phyloP scores from a whole-genome alignment of 2,113 vertebrate genomes.

The Ceuthmochares aereus region DNA sequence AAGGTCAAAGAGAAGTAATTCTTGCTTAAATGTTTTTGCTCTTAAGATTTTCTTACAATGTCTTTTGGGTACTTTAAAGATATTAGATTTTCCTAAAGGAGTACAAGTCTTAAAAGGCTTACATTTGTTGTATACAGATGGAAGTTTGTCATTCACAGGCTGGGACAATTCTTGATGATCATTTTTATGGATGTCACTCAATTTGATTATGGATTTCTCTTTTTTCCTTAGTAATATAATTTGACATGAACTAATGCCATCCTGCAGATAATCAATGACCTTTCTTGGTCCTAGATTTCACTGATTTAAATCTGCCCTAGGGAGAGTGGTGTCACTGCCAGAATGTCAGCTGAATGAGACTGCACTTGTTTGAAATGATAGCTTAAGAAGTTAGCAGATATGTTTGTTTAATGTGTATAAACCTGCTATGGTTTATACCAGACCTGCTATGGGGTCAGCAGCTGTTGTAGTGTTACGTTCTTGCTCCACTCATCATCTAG shows the following conservation, averaged over 20 bases:
- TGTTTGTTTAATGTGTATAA: neutral
- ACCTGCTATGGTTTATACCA: neutral
- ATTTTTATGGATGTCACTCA: neutral
- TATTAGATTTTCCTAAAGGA: neutral
- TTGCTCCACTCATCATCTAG: neutral
- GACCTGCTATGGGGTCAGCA: neutral
- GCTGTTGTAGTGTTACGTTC: accelerated
- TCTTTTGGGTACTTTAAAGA: neutral
- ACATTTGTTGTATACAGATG: neutral
- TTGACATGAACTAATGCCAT: neutral
- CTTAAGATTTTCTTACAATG: neutral
- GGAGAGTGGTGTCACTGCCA: neutral
- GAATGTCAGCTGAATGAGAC: neutral
- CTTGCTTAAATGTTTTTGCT: neutral
- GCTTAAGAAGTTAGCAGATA: neutral
- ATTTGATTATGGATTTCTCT: neutral
- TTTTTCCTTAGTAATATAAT: neutral
- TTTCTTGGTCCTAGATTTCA: neutral
- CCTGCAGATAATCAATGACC: neutral
- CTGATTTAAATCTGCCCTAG: neutral
- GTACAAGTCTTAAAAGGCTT: neutral
- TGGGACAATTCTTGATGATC: neutral
- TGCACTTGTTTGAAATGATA: neutral
- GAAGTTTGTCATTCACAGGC: neutral
- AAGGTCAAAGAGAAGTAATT: neutral